These are phyloP conservation scores for Smutsia gigantea DNA, from an alignment of 2,797 vertebrate genomes.

Conservation along the genomic window DNA sequence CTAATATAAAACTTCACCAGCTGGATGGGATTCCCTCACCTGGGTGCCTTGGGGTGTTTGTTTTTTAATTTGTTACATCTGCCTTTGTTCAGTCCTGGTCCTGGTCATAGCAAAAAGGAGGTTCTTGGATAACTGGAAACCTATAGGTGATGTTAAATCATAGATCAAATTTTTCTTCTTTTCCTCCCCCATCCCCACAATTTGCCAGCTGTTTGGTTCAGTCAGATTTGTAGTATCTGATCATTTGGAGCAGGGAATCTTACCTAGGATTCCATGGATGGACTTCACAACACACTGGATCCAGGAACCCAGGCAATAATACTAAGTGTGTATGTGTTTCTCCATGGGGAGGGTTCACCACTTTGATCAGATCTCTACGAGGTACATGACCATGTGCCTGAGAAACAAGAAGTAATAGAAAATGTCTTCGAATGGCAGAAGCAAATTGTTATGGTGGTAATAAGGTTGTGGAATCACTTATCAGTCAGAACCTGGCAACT, in stretches of 20 bases:
- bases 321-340: not conserved
- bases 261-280: not conserved
- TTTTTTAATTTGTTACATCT: not conserved
- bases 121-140: not conserved
- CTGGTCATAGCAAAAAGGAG: not conserved
- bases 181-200: too few species aligned
- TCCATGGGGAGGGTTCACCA: not conserved
- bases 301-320: rapidly evolving
- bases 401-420: not conserved
- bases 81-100: not conserved
- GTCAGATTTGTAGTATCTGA: not conserved
- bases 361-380: not conserved
- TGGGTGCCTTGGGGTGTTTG: not conserved
- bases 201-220: not conserved
- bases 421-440: not conserved
- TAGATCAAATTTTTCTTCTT: not conserved
- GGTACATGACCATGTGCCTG: not conserved
- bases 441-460: not conserved
- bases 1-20: not conserved
- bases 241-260: not conserved
- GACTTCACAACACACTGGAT: not conserved
- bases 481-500: not conserved
- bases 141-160: not conserved
- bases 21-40: not conserved
- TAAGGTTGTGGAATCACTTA: not conserved